These are phyloP conservation scores for Pseudochirops corinnae DNA, from an alignment of 2,797 vertebrate genomes.

Conservation along the genomic window DNA sequence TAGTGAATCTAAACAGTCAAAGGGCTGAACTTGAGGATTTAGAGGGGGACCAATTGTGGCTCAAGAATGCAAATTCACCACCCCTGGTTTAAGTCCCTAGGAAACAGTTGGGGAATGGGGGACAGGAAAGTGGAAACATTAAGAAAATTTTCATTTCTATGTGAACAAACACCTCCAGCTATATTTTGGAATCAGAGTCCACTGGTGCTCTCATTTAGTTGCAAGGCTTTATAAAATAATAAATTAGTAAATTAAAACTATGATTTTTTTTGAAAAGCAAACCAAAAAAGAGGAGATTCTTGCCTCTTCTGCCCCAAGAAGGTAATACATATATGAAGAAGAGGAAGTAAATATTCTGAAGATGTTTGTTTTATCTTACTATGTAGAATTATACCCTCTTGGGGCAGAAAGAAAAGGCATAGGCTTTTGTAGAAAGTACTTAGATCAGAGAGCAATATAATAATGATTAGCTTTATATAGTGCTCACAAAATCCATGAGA, in stretches of 20 bases:
- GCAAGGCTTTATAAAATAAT: neutral
- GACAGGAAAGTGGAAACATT: neutral
- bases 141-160: neutral
- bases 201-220: neutral
- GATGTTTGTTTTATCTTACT: neutral
- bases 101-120: neutral
- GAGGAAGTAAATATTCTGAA: neutral
- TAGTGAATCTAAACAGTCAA: too few species aligned
- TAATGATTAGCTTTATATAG: neutral
- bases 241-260: neutral
- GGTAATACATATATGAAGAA: neutral
- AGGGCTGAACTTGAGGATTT: too few species aligned
- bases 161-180: neutral
- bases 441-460: neutral
- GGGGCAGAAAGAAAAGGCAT: neutral
- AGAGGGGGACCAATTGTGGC: too few species aligned
- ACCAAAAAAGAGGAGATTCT: neutral
- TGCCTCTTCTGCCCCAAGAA: neutral
- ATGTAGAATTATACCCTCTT: neutral
- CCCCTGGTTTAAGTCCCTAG: neutral
- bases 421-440: neutral
- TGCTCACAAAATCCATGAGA: neutral
- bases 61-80: too few species aligned
- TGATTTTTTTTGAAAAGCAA: neutral
- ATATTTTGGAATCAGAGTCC: neutral